Evolutionary conservation across 2,113 vertebrate species (phyloP).

Genomic region (Oceanodroma tethys): DNA sequence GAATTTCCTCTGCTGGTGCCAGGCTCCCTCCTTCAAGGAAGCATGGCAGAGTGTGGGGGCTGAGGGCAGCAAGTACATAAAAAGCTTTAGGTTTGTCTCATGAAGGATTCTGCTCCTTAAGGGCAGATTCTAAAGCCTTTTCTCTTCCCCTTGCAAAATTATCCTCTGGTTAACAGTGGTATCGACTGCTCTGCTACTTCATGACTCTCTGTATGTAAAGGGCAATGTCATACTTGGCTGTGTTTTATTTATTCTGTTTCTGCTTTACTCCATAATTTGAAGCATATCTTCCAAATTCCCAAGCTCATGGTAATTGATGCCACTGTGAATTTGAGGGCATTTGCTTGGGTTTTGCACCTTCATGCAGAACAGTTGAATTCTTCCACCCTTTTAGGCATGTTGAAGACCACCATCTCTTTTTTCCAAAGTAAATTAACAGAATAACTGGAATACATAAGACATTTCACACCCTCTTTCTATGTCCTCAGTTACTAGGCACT

Average conservation of each 20-base stretch:
- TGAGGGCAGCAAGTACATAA: background rate
- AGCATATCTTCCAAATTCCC: background rate
- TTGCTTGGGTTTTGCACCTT: background rate
- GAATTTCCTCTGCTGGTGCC: background rate
- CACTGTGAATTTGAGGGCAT: background rate
- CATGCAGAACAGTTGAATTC: background rate
- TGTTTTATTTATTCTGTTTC: background rate
- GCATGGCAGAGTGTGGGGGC: accelerated
- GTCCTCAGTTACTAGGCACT: background rate
- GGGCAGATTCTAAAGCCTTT: background rate
- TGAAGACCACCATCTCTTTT: background rate
- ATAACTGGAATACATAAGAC: background rate
- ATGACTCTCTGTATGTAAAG: background rate
- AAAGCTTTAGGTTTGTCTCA: background rate
- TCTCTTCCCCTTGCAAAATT: background rate
- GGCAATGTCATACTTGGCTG: background rate
- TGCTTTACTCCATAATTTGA: background rate
- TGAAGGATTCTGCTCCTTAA: too few species aligned
- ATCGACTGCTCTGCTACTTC: background rate
- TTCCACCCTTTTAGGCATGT: background rate
- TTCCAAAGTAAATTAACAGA: background rate
- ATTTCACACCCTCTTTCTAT: background rate
- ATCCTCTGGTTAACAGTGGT: background rate
- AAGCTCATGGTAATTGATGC: background rate
- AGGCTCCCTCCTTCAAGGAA: background rate